Percentiles rank a stretch among this genome's conserved stretches.
These are phyloP conservation scores for Carcinoscorpius rotundicauda DNA, from an alignment of 1,140 invertebrate species.

Conservation along the genomic window DNA sequence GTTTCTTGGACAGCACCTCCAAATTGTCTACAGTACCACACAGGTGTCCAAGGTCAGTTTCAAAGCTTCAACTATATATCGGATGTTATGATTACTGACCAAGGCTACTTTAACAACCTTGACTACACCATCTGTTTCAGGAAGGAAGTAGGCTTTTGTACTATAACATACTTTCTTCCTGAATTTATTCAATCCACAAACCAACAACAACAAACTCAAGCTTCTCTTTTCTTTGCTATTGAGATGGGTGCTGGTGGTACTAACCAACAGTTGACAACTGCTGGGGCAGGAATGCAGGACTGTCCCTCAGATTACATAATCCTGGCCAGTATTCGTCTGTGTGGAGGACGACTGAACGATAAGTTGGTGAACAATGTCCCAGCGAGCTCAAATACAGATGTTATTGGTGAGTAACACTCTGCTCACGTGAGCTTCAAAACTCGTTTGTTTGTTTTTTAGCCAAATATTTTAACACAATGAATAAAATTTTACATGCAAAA, in stretches of 20 bases:
- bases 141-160: conserved; percentile 46
- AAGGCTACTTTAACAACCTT: conserved; percentile 45
- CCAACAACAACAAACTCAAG: too few species aligned
- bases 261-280: too few species aligned
- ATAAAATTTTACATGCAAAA: too few species aligned
- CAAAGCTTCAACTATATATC: conserved; percentile 51
- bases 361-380: too few species aligned
- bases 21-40: conserved; percentile 57
- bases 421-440: too few species aligned
- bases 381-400: too few species aligned
- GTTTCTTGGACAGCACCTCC: conserved; percentile 32
- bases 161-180: conserved; percentile 45
- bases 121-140: conserved; percentile 64
- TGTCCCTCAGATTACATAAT: conserved; percentile 58
- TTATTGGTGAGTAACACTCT: too few species aligned
- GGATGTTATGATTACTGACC: conserved; percentile 1
- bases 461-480: too few species aligned
- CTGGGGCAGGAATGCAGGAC: conserved; percentile 54
- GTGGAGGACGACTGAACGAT: conserved; percentile 46
- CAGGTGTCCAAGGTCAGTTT: conserved; percentile 43
- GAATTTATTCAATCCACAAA: too few species aligned
- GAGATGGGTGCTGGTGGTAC: too few species aligned
- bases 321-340: conserved; percentile 50
- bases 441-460: too few species aligned
- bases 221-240: too few species aligned